A percentile compares a stretch with the other conserved stretches of the same genome.
Conservation (phyloP, 2,113 vertebrate species). For the Phaethornis superciliosus region DNA sequence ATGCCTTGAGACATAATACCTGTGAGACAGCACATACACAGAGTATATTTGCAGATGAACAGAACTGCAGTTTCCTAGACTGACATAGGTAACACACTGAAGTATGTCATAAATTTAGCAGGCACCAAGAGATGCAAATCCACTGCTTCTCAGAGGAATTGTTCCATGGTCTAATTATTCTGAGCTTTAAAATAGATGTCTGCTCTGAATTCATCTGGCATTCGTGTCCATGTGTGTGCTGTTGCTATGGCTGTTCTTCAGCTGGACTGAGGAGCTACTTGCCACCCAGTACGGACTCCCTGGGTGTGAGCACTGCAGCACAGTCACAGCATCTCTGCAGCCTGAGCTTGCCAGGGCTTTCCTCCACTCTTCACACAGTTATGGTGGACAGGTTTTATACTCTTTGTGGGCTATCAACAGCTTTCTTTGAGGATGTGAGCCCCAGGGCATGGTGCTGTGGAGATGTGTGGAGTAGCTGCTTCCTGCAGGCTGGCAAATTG, state of each 20-base stretch:
- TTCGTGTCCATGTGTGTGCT: neutral
- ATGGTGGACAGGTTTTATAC: neutral
- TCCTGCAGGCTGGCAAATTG: neutral
- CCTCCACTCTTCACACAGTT: neutral
- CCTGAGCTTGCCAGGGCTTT: neutral
- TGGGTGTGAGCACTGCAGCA: fast-evolving
- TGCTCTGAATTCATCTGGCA: neutral
- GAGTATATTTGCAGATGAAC: neutral
- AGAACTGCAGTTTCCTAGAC: neutral
- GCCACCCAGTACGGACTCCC: neutral
- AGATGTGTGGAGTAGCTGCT: neutral
- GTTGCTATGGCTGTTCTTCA: neutral
- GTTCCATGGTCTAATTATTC: neutral
- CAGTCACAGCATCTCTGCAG: neutral
- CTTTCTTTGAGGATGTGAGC: neutral
- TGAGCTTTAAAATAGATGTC: neutral
- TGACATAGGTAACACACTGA: neutral
- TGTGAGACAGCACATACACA: neutral
- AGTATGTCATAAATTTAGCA: neutral
- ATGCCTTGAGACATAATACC: neutral
- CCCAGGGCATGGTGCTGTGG: fast-evolving
- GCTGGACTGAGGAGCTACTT: neutral
- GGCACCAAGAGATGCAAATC: neutral
- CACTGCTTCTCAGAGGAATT: neutral
- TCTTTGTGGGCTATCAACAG: neutral